Conservation (phyloP, 2,888 invertebrate genomes). For the Apocheima hispidaria region DNA sequence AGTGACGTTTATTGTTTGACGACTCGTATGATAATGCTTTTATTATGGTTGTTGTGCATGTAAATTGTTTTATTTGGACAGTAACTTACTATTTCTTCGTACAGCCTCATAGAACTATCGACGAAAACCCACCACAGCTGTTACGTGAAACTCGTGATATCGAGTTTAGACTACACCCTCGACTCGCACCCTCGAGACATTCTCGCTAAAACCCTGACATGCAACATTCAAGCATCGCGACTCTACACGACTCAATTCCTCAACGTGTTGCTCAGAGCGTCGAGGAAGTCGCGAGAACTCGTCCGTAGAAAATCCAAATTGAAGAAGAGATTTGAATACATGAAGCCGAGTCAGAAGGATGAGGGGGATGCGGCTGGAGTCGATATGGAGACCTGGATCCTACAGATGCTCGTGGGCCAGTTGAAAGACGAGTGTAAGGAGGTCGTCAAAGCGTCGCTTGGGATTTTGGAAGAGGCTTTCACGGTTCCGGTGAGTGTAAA, state of each 20-base stretch:
- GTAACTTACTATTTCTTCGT: slow-evolving; percentile 47
- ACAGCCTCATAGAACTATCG: slow-evolving; percentile 92
- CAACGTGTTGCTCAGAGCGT: slow-evolving; percentile 93
- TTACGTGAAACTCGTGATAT: slow-evolving; percentile 97
- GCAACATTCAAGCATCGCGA: slow-evolving; percentile 84
- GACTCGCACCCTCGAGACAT: slow-evolving; percentile 90
- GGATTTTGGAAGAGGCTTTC: slow-evolving; percentile 96
- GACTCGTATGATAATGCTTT: too few species aligned
- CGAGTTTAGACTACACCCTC: slow-evolving; percentile 94
- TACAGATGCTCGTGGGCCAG: slow-evolving; percentile 93
- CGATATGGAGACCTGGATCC: slow-evolving; percentile 94
- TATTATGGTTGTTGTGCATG: too few species aligned
- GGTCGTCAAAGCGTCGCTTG: slow-evolving; percentile 92
- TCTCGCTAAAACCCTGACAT: slow-evolving; percentile 85
- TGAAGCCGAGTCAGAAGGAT: slow-evolving; percentile 63
- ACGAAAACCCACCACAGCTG: slow-evolving; percentile 94
- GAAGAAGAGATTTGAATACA: slow-evolving; percentile 69
- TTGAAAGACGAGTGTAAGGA: slow-evolving; percentile 93
- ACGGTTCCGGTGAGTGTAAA: slow-evolving; percentile 91
- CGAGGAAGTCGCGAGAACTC: slow-evolving; percentile 77
- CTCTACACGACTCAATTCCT: slow-evolving; percentile 97
- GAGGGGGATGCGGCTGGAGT: slow-evolving; percentile 65
- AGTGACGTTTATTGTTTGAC: too few species aligned
- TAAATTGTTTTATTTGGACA: too few species aligned
- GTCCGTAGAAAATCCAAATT: slow-evolving; percentile 75